A percentile compares a stretch with the other conserved stretches of the same genome.
Conservation (phyloP, 1,140 invertebrate species). For the Macrocentrus cingulum region DNA sequence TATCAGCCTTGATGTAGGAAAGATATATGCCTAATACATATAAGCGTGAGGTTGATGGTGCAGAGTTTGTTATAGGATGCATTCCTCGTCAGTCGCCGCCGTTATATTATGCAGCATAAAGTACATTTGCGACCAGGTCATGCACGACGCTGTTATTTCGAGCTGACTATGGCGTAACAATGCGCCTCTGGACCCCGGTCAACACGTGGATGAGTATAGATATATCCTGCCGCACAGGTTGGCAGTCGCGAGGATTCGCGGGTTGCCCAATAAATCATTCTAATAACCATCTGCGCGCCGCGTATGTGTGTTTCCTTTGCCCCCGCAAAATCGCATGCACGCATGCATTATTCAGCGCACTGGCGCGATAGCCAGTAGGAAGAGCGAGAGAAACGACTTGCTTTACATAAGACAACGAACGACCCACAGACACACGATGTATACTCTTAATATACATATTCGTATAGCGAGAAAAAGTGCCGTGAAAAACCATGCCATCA, state of each 20-base stretch:
- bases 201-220: too few relatives aligned
- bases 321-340: conserved; percentile 36
- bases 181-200: too few relatives aligned
- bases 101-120: neutral
- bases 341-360: conserved; percentile 44
- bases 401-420: conserved; percentile 43
- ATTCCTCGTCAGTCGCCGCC: neutral
- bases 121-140: neutral
- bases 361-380: conserved; percentile 11
- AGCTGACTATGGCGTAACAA: neutral
- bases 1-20: conserved; percentile 18
- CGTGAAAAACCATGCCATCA: too few relatives aligned
- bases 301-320: conserved; percentile 34
- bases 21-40: too few relatives aligned
- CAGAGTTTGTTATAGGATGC: neutral
- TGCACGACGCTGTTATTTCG: conserved; percentile 19
- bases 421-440: conserved; percentile 29
- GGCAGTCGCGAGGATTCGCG: conserved; percentile 35
- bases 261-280: conserved; percentile 44
- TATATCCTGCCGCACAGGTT: neutral
- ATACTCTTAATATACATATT: too few relatives aligned
- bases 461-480: too few relatives aligned
- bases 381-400: conserved; percentile 20
- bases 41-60: too few relatives aligned
- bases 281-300: conserved; percentile 47